Evolutionary conservation across 1,140 invertebrate genomes (phyloP), one percentile per base, ranked within the genome.

Genomic region (Drosophila tani): DNA sequence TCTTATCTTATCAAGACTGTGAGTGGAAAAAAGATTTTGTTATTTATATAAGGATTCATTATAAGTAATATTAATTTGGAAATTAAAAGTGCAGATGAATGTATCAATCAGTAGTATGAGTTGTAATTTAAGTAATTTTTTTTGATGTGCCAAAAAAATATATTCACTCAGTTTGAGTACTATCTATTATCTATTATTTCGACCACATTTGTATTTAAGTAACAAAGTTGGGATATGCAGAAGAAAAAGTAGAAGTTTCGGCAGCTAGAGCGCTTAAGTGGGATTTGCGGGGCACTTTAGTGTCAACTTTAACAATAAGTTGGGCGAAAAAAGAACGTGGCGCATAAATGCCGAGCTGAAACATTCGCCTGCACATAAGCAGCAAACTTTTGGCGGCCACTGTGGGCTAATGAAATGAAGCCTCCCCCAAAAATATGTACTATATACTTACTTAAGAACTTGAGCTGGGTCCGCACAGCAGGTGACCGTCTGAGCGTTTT

Each of bases 281-380:
- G 84, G 85, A 88, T 88, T 88, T 88, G 84, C 81, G 81, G 81
- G 78, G 64, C 81, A 84, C 84, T 88, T 88, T 79, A 84, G 84
- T 88, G 85, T 79, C 85, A 88, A 88, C 84, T 88, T 88, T 90
- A 88, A 88, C 84, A 88, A 88, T 84, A 88, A 88, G 85, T 88
- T 88, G 68, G 50, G 21, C 51, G 24, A 66, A 71, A 56, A 66
- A 70, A 75, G 38, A 62, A 70, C 29, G 24, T 41, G 24, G 38
- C 29, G 35, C 17, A 41, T 27, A 49, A 60, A 87, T 74, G 58
- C 50, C 46, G 57, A 62, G 62, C 32, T 40, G 35, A 49, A 49
- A 60, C 45, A 67, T 60, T 77, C 6, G 17, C 50, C 29, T 27
- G 47, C 55, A 58, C 56, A 58, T 45, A 81, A 74, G 60, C 49